These are phyloP conservation scores for Zaprionus capensis DNA, from an alignment of 1,140 invertebrate species.

Conservation along the genomic window DNA sequence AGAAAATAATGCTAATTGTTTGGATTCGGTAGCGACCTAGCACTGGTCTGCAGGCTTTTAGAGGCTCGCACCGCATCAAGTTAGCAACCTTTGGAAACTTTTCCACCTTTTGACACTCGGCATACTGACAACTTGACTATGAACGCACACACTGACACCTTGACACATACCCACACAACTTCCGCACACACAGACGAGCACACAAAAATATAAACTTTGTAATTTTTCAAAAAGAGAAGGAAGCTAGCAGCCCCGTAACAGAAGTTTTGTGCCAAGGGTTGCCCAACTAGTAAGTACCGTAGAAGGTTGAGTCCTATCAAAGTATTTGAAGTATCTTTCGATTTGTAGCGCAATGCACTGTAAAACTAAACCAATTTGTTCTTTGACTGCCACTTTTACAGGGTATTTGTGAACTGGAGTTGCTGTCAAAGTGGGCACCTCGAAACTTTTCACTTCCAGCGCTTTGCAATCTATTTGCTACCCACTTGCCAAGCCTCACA, in stretches of 20 bases:
- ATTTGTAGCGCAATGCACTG: background rate
- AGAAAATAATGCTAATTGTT: slow-evolving; percentile 20
- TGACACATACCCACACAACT: slow-evolving; percentile 10
- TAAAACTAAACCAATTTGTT: background rate
- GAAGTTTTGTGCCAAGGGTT: slow-evolving; percentile 4
- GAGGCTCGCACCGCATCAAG: slow-evolving; percentile 16
- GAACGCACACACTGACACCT: background rate
- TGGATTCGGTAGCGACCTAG: background rate
- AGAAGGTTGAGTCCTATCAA: background rate
- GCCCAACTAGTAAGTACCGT: background rate
- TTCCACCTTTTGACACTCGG: slow-evolving; percentile 33
- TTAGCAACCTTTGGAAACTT: slow-evolving; percentile 27
- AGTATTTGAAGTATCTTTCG: background rate
- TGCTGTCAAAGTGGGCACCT: slow-evolving; percentile 37
- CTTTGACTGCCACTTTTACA: background rate
- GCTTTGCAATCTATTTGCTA: slow-evolving; percentile 62
- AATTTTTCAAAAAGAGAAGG: slow-evolving; percentile 42
- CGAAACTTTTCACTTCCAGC: slow-evolving; percentile 62
- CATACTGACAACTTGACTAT: slow-evolving; percentile 31
- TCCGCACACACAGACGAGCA: slow-evolving; percentile 20
- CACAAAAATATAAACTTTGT: slow-evolving; percentile 44
- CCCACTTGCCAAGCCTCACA: slow-evolving; percentile 42
- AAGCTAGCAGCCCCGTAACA: background rate
- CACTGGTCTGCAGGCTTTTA: background rate
- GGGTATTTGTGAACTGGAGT: slow-evolving; percentile 10